These are phyloP conservation scores for Mandrillus leucophaeus DNA, from an alignment of 2,113 vertebrate genomes.

Conservation along the genomic window DNA sequence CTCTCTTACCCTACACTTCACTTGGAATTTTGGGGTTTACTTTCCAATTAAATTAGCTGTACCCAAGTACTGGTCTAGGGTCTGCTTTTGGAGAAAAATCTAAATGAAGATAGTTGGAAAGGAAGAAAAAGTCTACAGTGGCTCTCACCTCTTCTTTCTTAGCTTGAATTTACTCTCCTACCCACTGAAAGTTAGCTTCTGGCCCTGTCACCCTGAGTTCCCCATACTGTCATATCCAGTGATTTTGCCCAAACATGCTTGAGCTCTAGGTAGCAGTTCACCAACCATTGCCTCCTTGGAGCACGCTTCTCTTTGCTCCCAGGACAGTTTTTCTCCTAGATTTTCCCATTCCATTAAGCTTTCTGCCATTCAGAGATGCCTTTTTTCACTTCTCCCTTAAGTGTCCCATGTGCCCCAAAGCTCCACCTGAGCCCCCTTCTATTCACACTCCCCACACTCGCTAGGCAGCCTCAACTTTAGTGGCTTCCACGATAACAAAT, in stretches of 20 bases:
- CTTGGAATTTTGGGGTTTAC: not conserved
- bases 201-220: not conserved
- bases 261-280: not conserved
- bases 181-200: not conserved
- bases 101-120: not conserved
- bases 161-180: not conserved
- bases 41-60: not conserved
- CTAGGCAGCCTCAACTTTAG: not conserved
- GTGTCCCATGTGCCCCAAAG: not conserved
- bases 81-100: not conserved
- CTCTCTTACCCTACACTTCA: not conserved
- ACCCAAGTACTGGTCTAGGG: not conserved
- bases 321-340: not conserved
- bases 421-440: not conserved
- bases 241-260: not conserved
- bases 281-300: not conserved
- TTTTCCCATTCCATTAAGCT: not conserved
- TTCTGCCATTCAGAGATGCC: not conserved
- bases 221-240: not conserved
- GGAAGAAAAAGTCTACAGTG: not conserved
- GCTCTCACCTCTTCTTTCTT: not conserved
- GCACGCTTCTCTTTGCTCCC: not conserved
- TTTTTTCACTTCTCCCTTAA: rapidly evolving
- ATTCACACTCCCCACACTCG: not conserved
- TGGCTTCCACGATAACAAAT: not conserved